These are phyloP conservation scores for Megalonaias nervosa DNA, from an alignment of 1,140 invertebrate genomes.

Conservation along the genomic window DNA sequence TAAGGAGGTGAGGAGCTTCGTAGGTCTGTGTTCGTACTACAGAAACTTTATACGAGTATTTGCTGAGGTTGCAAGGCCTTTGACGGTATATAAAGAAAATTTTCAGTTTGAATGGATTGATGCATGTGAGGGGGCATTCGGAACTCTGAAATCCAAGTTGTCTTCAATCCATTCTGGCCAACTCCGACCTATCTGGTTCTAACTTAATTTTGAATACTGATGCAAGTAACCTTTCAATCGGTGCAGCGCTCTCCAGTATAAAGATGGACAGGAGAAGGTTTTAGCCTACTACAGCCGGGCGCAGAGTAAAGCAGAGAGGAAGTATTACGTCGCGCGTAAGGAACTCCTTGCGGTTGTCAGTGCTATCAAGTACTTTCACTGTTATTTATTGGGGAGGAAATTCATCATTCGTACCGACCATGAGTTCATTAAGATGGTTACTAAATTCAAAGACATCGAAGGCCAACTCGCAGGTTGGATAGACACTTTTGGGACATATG, in stretches of 20 bases:
- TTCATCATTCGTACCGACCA: conserved; percentile 13
- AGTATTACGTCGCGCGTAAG: conserved; percentile 24
- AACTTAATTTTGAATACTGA: conserved; percentile 68
- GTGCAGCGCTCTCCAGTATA: conserved; percentile 64
- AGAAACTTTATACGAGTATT: too few species aligned
- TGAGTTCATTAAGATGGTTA: conserved; percentile 8
- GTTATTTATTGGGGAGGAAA: neutral
- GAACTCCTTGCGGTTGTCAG: conserved; percentile 28
- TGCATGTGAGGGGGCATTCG: too few species aligned
- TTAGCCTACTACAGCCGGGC: conserved; percentile 22
- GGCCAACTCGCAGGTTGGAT: conserved; percentile 45
- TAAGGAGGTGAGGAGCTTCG: too few species aligned
- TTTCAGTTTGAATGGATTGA: too few species aligned
- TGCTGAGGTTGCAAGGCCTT: too few species aligned
- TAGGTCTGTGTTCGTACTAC: too few species aligned
- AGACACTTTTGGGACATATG: too few species aligned
- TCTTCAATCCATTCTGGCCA: too few species aligned
- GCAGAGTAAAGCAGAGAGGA: conserved; percentile 14
- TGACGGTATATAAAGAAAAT: too few species aligned
- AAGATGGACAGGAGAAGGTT: conserved; percentile 38
- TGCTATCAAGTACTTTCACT: conserved; percentile 23
- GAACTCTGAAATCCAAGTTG: too few species aligned
- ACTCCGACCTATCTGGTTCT: too few species aligned
- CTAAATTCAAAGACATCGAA: conserved; percentile 17
- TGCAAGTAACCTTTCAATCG: conserved; percentile 66